Base-by-base conservation (phyloP, 2,113 vertebrate genomes). In the Mirounga angustirostris region DNA sequence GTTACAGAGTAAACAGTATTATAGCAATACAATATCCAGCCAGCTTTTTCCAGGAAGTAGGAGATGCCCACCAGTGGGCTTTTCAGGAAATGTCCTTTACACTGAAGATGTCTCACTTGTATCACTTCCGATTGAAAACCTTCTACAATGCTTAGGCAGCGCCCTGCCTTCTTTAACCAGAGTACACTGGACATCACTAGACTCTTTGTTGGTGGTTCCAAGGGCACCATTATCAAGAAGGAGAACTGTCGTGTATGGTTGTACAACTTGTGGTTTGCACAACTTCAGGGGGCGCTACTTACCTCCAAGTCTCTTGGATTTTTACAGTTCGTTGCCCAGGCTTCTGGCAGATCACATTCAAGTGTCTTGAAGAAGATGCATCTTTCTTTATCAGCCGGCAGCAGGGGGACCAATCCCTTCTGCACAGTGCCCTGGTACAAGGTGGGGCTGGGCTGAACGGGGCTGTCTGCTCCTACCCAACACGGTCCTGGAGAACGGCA, bases 61-160 rank as follows among this genome's bases (percentile, higher is more conserved):
- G 40, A 43, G 91, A 56, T 63, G 36, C 67, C 67, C 26, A 54
- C 78, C 21, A n/a, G 56, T 9, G 63, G 46, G 79, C 9, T 92
- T 96, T 95, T 65, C 30, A 52, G 24, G 30, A 93, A 93, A 84
- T 33, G 52, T 40, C 74, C n/a, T 89, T 67, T 33, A 15, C 1
- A 12, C 24, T 63, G 40, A 97, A 87, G 46, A 30, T 33, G 28
- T 24, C 43, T 84, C 71, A 7, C 56, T 56, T 63, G 56, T 52
- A 87, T 65, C 69, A 43, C 46, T 61, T 91, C 30, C 19, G 26
- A 19, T 52, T 40, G 59, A 36, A 80, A 90, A 43, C 21, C 54
- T 54, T 74, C 94, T 50, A 33, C 91, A 96, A 54, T n/a, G n/a
- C 15, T 33, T 16, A 6, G 2, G n/a, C 14, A 2, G 36, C 14